These are phyloP conservation scores for Paraplagusia blochii DNA, from an alignment of 2,113 vertebrate species.

Conservation along the genomic window DNA sequence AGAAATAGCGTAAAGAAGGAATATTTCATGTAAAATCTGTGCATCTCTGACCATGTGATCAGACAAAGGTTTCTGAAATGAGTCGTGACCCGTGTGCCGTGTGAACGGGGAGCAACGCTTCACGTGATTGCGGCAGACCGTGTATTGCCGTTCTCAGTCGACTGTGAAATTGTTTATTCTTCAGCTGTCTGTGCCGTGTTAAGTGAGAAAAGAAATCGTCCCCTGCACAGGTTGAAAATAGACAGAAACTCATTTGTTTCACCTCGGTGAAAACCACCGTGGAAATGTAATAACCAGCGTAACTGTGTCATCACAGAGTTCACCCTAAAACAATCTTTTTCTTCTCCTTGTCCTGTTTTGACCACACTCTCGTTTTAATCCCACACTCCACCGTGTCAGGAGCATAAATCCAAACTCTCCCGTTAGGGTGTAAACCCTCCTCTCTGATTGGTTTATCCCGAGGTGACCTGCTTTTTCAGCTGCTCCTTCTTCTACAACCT, in stretches of 20 bases:
- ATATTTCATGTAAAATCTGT: no score
- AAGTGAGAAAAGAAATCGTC: constrained; percentile 41
- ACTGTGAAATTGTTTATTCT: constrained; percentile 74
- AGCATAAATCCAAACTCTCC: constrained; percentile 16
- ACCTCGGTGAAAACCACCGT: constrained; percentile 46
- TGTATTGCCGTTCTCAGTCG: constrained; percentile 47
- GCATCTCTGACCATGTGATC: no score
- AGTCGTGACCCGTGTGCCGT: constrained; percentile 25
- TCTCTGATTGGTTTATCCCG: constrained; percentile 13
- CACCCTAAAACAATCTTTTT: no score
- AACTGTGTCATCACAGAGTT: no score
- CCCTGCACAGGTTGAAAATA: constrained; percentile 10
- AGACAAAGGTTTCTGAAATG: constrained; percentile 8
- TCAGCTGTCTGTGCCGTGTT: constrained; percentile 51
- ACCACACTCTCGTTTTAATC: not conserved
- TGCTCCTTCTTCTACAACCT: constrained; percentile 2
- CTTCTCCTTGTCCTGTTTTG: no score
- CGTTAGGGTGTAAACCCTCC: constrained; percentile 13
- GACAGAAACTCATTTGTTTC: constrained; percentile 34
- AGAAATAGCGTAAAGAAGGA: no score
- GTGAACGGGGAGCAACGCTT: constrained; percentile 30
- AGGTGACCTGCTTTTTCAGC: constrained; percentile 15
- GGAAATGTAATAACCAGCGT: no score
- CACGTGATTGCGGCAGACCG: constrained; percentile 29
- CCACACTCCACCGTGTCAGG: not conserved